Evolutionary conservation across 2,113 vertebrate species (phyloP).

Genomic region (Dasypus novemcinctus): DNA sequence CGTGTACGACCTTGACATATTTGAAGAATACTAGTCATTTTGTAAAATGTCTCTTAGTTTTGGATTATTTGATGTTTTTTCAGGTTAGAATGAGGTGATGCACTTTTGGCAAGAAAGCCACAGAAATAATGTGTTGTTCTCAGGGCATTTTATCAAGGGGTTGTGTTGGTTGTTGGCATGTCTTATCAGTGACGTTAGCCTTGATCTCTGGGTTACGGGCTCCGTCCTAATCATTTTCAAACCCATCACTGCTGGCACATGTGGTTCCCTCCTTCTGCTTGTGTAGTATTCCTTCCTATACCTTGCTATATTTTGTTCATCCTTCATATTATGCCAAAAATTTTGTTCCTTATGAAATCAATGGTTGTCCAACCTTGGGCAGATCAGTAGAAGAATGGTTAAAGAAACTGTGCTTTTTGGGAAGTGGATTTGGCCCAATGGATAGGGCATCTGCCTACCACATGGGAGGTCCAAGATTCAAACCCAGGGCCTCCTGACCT

Average conservation of each 20-base stretch:
- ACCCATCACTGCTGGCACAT: rapidly evolving
- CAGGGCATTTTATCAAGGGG: too few relatives aligned
- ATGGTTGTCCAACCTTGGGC: background rate
- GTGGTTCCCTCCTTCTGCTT: background rate
- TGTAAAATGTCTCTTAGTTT: background rate
- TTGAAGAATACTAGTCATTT: background rate
- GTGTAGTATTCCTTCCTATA: too few relatives aligned
- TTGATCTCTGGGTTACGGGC: background rate
- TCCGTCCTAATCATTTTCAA: background rate
- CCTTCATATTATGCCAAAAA: background rate
- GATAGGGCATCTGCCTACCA: too few relatives aligned
- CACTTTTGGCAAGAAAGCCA: background rate
- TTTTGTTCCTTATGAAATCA: background rate
- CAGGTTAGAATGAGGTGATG: background rate
- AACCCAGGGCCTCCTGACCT: too few relatives aligned
- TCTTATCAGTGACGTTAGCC: background rate
- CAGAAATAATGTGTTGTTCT: background rate
- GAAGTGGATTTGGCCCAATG: too few relatives aligned
- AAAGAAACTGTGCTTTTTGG: background rate
- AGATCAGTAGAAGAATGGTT: background rate
- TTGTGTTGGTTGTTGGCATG: rapidly evolving
- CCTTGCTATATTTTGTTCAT: background rate
- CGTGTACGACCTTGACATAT: background rate
- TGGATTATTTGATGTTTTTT: background rate
- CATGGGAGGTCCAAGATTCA: too few relatives aligned